These are phyloP conservation scores for Hipparchia semele DNA, from an alignment of 2,888 invertebrate genomes.

Conservation along the genomic window DNA sequence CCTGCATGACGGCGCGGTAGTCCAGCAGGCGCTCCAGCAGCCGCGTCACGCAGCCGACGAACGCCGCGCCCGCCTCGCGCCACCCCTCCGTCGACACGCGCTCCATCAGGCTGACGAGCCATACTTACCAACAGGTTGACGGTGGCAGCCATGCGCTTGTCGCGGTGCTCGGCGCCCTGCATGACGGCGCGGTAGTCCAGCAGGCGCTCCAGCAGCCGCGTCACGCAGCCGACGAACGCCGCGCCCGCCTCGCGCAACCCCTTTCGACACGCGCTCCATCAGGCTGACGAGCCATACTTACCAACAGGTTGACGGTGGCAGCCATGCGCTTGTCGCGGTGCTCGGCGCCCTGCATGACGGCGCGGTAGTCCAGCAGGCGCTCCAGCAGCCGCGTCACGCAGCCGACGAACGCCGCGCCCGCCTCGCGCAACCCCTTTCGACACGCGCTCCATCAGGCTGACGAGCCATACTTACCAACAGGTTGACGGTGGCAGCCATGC, in stretches of 20 bases:
- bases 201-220: conserved; percentile 92
- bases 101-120: conserved; percentile 87
- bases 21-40: conserved; percentile 94
- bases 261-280: conserved; percentile 93
- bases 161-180: conserved; percentile 97
- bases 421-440: conserved; percentile 95
- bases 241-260: conserved; percentile 96
- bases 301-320: conserved; percentile 93
- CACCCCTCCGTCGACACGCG: conserved; percentile 93
- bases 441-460: conserved; percentile 92
- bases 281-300: conserved; percentile 78
- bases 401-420: conserved; percentile 95
- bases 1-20: conserved; percentile 97
- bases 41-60: conserved; percentile 95
- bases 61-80: conserved; percentile 96
- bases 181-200: conserved; percentile 97
- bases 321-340: conserved; percentile 98
- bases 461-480: conserved; percentile 59
- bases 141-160: conserved; percentile 98
- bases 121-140: conserved; percentile 86
- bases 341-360: conserved; percentile 98
- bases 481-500: conserved; percentile 98
- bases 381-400: conserved; percentile 95
- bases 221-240: conserved; percentile 96
- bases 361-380: conserved; percentile 95